Percentiles rank a stretch among this genome's conserved stretches.
Evolutionary conservation across 35 echinoderm and acorn worm genomes (phyloP).

Genomic region (Amphiura filiformis): DNA sequence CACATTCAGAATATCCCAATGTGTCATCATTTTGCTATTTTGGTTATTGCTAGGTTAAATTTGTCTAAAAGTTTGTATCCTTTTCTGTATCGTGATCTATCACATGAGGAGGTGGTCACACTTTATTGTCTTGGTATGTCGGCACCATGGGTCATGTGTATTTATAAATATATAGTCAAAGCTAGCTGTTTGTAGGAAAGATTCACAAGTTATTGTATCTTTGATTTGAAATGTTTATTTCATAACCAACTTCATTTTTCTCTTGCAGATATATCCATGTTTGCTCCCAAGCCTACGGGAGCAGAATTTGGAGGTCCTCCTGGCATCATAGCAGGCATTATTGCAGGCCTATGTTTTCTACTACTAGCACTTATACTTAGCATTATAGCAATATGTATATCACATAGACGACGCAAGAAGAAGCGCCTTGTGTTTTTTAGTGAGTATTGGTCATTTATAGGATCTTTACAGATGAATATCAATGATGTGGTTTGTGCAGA

Average conservation of each 20-base stretch:
- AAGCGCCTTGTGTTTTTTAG: conserved; percentile 65
- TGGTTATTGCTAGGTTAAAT: too few relatives aligned
- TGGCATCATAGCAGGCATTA: conserved; percentile 67
- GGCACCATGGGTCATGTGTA: too few relatives aligned
- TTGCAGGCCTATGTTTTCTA: conserved; percentile 71
- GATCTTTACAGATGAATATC: not conserved
- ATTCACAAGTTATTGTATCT: not conserved
- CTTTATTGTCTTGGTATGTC: too few relatives aligned
- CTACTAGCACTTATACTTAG: conserved; percentile 53
- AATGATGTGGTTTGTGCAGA: too few relatives aligned
- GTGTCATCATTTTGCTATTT: too few relatives aligned
- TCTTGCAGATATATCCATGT: not conserved
- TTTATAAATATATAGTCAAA: too few relatives aligned
- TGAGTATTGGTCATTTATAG: conserved; percentile 34
- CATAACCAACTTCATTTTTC: not conserved
- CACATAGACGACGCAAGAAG: conserved; percentile 41
- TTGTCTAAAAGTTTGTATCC: too few relatives aligned
- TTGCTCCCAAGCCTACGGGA: not conserved
- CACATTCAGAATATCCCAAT: too few relatives aligned
- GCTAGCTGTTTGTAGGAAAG: too few relatives aligned
- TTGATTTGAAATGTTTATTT: not conserved
- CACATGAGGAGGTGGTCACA: too few relatives aligned
- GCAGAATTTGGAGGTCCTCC: conserved; percentile 3
- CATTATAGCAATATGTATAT: conserved; percentile 51
- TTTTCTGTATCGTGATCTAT: too few relatives aligned